Conservation (phyloP, 2,113 vertebrate species). For the Oxygymnocypris stewartii region DNA sequence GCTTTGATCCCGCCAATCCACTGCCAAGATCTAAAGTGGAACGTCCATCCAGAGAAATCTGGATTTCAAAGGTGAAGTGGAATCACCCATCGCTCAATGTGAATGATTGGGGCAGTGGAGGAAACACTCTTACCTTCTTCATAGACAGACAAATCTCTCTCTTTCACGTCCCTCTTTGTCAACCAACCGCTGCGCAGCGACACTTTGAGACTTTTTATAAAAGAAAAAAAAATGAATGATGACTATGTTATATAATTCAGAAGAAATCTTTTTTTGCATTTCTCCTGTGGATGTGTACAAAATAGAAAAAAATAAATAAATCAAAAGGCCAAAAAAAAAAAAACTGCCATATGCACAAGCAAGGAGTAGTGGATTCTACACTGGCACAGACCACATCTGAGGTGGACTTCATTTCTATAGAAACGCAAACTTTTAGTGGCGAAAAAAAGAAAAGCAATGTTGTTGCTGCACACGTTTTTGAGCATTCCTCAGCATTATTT, state of each 20-base stretch:
- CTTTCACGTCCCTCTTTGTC: conserved; percentile 43
- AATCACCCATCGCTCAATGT: conserved; percentile 20
- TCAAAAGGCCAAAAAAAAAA: conserved; percentile 54
- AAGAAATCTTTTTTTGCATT: conserved; percentile 54
- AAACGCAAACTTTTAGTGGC: conserved; percentile 35
- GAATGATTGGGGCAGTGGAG: conserved; percentile 28
- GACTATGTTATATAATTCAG: conserved; percentile 59
- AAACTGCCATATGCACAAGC: conserved; percentile 55
- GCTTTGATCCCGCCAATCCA: conserved; percentile 21
- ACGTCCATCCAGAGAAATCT: not conserved
- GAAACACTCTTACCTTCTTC: conserved; percentile 18
- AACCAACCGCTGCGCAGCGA: conserved; percentile 69
- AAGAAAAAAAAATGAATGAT: conserved; percentile 49
- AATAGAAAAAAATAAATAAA: conserved; percentile 29
- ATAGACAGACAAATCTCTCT: conserved; percentile 28
- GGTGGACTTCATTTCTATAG: conserved; percentile 29
- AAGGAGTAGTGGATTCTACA: conserved; percentile 31
- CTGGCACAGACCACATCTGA: conserved; percentile 15
- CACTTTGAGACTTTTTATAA: conserved; percentile 68
- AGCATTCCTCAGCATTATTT: conserved; percentile 35
- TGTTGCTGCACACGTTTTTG: conserved; percentile 52
- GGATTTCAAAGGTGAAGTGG: conserved; percentile 12
- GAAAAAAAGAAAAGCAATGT: conserved; percentile 20
- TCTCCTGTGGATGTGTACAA: conserved; percentile 56
- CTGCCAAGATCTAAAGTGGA: conserved; percentile 28